phyloP scores from a whole-genome alignment of 1,140 invertebrate genomes.

The Mamestra configurata region DNA sequence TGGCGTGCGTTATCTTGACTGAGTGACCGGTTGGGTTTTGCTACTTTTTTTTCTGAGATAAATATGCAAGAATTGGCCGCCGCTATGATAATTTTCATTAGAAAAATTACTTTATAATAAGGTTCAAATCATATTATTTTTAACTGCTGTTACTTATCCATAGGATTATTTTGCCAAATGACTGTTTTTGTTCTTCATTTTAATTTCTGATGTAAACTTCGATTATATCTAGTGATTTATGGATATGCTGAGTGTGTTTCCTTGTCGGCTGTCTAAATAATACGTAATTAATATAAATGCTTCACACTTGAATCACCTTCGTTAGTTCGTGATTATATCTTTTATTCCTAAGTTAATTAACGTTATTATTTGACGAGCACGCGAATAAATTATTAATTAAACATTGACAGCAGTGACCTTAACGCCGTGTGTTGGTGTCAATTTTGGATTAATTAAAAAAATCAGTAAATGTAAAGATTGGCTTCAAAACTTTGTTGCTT shows the following conservation, averaged over 20 bases:
- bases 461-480: not conserved
- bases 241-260: too few relatives aligned
- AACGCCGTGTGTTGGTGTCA: not conserved
- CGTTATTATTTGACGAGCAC: constrained; percentile 2
- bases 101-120: too few relatives aligned
- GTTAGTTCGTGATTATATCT: not conserved
- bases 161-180: too few relatives aligned
- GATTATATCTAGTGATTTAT: too few relatives aligned
- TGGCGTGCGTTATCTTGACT: constrained; percentile 28
- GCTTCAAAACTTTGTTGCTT: too few relatives aligned
- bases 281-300: not conserved
- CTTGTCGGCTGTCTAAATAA: not conserved
- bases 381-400: constrained; percentile 19
- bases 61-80: too few relatives aligned
- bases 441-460: not conserved
- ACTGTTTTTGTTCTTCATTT: too few relatives aligned
- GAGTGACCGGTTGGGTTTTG: constrained; percentile 18
- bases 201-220: too few relatives aligned
- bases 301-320: constrained; percentile 9
- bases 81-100: too few relatives aligned
- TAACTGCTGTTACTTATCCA: too few relatives aligned
- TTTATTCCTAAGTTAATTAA: constrained; percentile 33
- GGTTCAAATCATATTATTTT: too few relatives aligned
- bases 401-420: constrained; percentile 30
- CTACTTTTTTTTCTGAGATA: not conserved